Evolutionary conservation across 2,113 vertebrate genomes (phyloP).

Genomic region (Rhombomys opimus): DNA sequence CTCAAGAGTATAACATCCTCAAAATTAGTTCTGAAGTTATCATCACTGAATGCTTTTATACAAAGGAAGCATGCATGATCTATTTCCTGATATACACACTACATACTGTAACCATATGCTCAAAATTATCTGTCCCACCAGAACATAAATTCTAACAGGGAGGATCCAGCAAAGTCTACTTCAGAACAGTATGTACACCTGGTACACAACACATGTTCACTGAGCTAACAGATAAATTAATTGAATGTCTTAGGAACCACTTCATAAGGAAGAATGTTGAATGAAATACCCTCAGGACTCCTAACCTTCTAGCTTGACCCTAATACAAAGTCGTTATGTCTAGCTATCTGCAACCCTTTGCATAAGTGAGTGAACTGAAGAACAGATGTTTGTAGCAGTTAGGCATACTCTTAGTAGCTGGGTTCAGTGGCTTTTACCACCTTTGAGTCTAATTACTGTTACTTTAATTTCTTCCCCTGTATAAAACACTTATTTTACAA

Average conservation of each 20-base stretch:
- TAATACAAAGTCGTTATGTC: not conserved
- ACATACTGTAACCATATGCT: not conserved
- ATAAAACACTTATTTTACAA: not conserved
- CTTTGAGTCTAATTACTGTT: slow-evolving; percentile 7
- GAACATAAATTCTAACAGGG: slow-evolving; percentile 16
- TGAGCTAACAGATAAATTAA: slow-evolving; percentile 14
- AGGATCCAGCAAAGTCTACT: not conserved
- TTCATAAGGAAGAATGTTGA: not conserved
- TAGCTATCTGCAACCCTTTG: not conserved
- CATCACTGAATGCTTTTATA: slow-evolving; percentile 20
- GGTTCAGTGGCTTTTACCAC: not conserved
- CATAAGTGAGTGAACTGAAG: not conserved
- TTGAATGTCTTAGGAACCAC: not conserved
- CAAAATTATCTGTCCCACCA: slow-evolving; percentile 35
- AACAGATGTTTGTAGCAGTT: not conserved
- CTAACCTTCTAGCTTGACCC: not conserved
- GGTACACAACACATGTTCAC: not conserved
- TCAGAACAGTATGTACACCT: not conserved
- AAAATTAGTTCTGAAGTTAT: not conserved
- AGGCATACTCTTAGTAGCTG: not conserved
- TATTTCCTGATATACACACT: not conserved
- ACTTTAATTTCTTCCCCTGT: slow-evolving; percentile 18
- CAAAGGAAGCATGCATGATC: not conserved
- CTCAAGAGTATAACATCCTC: not conserved
- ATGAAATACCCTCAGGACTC: not conserved